Base-by-base conservation (phyloP, 2,113 vertebrate genomes). In the Prinia subflava region DNA sequence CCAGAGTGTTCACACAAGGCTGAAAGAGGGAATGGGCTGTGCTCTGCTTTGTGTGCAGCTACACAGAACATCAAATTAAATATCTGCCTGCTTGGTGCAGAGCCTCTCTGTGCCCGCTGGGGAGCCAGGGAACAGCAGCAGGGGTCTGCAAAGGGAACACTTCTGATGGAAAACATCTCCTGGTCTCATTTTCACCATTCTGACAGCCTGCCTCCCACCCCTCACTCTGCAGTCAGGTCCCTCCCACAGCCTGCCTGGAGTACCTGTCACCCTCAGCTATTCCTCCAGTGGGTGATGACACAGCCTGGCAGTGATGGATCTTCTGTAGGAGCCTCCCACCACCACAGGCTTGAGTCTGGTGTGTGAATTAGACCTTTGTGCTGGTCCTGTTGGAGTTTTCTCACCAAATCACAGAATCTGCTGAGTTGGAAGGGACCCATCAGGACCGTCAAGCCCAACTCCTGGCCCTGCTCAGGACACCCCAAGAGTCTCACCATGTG, bases 361-460 rank as follows among this genome's bases (percentile, higher is more conserved):
- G 52, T 15, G 13, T 30, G 9, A 46, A 37, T 62, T 5, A 46
- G 55, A 27, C 2, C 17, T 81, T 21, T 68, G 79, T 25, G 35
- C 28, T 44, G 41, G 15, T 69, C 33, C n/a, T 77, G 1, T 53
- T 55, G 0, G 1, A 44, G 17, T 31, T 57, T 82, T 67, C n/a
- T 17, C 57, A 11, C 4, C 39, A 49, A 55, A 10, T n/a, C 11
- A 19, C 2, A 5, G 59, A 18, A 14, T 0, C 0, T n/a, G 28
- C 15, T 12, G 1, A 56, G 42, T 5, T 47, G 41, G 59, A 41
- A 56, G 7, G 17, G 5, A 57, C 20, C 20, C 42, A 17, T 1
- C 70, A 57, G 35, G 25, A 35, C 6, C 2, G 2, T 13, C 0
- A 0, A 25, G 3, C 49, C 42, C 42, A 49, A 0, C 15, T 47